Conservation (phyloP, 1,140 invertebrate genomes). For the Lepidurus couesii region DNA sequence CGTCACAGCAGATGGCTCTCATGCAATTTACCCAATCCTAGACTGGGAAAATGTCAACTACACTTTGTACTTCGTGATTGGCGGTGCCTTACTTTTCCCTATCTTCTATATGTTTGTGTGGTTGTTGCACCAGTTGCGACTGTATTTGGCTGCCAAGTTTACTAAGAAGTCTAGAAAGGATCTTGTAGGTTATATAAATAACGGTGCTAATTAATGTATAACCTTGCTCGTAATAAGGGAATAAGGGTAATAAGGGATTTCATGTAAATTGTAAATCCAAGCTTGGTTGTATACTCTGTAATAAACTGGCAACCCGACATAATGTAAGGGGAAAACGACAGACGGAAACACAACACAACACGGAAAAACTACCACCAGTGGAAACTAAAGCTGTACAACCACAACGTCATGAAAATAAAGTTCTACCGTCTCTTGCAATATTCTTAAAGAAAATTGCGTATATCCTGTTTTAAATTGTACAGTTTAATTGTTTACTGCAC, state of each 20-base stretch:
- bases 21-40: conserved; percentile 43
- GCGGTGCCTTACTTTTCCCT: conserved; percentile 27
- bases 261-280: background rate
- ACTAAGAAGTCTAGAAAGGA: background rate
- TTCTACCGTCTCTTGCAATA: background rate
- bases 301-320: background rate
- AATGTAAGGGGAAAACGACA: background rate
- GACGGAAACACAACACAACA: background rate
- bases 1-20: conserved; percentile 51
- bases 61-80: conserved; percentile 24
- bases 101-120: conserved; percentile 26
- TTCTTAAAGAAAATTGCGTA: background rate
- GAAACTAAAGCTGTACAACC: background rate
- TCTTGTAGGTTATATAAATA: background rate
- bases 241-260: background rate
- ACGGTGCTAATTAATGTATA: background rate
- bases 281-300: background rate
- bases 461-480: background rate
- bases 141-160: background rate
- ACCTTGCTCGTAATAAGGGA: background rate
- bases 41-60: conserved; percentile 41
- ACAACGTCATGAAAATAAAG: background rate
- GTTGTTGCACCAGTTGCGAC: conserved; percentile 23
- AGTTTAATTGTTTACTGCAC: background rate
- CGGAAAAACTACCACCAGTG: background rate